phyloP scores from a whole-genome alignment of 2,113 vertebrate genomes.

The Myotis yumanensis region DNA sequence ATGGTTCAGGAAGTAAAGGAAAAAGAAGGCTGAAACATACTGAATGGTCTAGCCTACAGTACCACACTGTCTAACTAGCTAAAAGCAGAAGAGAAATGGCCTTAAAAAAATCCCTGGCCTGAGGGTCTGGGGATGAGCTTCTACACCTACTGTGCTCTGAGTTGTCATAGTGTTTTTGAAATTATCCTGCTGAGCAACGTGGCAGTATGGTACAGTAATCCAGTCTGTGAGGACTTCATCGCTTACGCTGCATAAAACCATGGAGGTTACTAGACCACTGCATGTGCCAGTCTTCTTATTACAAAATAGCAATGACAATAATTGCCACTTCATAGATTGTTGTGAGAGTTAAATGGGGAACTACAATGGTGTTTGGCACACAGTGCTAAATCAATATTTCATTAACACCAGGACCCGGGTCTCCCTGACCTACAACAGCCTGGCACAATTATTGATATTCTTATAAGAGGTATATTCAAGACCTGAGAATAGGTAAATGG shows the following conservation, averaged over 20 bases:
- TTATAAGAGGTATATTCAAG: not conserved
- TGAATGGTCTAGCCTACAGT: not conserved
- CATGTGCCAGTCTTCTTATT: not conserved
- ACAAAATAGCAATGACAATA: not conserved
- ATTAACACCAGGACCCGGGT: not conserved
- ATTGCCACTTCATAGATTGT: not conserved
- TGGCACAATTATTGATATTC: not conserved
- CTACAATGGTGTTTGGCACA: not conserved
- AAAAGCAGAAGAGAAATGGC: not conserved
- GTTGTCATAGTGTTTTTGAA: not conserved
- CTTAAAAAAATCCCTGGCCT: not conserved
- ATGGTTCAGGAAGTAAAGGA: not conserved
- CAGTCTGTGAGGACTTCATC: not conserved
- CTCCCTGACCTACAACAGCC: not conserved
- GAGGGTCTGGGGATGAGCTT: not conserved
- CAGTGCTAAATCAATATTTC: not conserved
- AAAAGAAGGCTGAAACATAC: not conserved
- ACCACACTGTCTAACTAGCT: not conserved
- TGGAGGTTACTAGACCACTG: not conserved
- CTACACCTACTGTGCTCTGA: not conserved
- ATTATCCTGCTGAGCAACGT: not conserved
- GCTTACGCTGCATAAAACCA: not conserved
- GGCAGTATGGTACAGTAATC: not conserved
- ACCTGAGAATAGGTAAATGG: not conserved
- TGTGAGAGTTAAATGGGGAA: not conserved